Percentiles rank a stretch among this genome's conserved stretches.
These are phyloP conservation scores for Pristiophorus japonicus DNA, from an alignment of 2,113 vertebrate species.

Conservation along the genomic window DNA sequence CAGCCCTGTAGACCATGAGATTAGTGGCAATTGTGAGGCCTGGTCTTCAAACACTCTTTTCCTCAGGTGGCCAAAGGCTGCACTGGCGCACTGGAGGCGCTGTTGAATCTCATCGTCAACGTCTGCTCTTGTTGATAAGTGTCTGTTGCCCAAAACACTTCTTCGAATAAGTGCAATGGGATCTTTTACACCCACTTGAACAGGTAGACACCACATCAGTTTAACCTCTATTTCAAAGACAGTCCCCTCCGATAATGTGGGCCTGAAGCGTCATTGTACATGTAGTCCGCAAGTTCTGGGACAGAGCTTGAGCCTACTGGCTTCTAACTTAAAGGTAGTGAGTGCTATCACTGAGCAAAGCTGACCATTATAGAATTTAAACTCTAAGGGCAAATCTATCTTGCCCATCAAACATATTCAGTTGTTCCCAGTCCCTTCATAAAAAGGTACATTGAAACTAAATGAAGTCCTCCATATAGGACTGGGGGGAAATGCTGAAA, in stretches of 20 bases:
- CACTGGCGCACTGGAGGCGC: no score
- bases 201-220: not conserved
- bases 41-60: no score
- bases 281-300: not conserved
- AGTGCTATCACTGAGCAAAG: not conserved
- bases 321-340: not conserved
- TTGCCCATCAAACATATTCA: not conserved
- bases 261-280: not conserved
- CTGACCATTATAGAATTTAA: not conserved
- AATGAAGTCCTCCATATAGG: not conserved
- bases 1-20: no score
- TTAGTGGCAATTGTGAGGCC: no score
- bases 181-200: not conserved
- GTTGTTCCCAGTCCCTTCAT: not conserved
- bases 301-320: not conserved
- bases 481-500: not conserved
- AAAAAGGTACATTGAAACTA: not conserved
- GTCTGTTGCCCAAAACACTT: not conserved
- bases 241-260: not conserved
- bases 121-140: no score
- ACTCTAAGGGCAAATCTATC: not conserved
- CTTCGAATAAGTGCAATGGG: not conserved
- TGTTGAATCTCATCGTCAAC: no score
- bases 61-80: no score
- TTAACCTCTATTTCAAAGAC: not conserved